Percentiles rank a stretch among this genome's conserved stretches.
These are phyloP conservation scores for Eupithecia tripunctaria DNA, from an alignment of 2,888 invertebrate genomes.

Conservation along the genomic window DNA sequence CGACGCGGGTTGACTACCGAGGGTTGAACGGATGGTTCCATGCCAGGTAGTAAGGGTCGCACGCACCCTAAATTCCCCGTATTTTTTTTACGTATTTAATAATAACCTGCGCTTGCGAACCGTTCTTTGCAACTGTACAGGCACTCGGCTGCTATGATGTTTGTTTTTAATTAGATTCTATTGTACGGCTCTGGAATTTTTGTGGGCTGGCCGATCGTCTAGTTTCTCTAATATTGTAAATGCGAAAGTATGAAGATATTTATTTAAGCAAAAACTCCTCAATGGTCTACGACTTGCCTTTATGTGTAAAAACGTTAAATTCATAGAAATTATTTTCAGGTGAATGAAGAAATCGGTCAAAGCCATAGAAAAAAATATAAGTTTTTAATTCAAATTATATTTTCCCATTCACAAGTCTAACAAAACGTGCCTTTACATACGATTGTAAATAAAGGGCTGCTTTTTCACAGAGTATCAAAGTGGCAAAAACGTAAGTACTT, in stretches of 20 bases:
- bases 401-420: background rate
- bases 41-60: conserved; percentile 71
- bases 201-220: conserved; percentile 9
- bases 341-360: background rate
- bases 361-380: background rate
- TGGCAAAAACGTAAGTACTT: background rate
- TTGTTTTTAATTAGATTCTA: conserved; percentile 56
- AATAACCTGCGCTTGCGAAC: conserved; percentile 57
- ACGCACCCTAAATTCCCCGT: conserved; percentile 66
- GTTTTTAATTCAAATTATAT: background rate
- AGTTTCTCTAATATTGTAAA: background rate
- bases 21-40: conserved; percentile 41
- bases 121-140: conserved; percentile 50
- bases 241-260: background rate
- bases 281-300: background rate
- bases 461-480: background rate
- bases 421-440: background rate
- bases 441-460: background rate
- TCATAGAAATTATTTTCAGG: background rate
- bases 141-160: conserved; percentile 45
- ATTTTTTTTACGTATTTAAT: conserved; percentile 46
- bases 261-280: background rate
- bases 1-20: conserved; percentile 53
- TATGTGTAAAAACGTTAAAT: background rate
- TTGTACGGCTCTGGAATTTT: conserved; percentile 42